Base-by-base conservation (phyloP, 2,797 vertebrate species). In the Tapirus indicus region DNA sequence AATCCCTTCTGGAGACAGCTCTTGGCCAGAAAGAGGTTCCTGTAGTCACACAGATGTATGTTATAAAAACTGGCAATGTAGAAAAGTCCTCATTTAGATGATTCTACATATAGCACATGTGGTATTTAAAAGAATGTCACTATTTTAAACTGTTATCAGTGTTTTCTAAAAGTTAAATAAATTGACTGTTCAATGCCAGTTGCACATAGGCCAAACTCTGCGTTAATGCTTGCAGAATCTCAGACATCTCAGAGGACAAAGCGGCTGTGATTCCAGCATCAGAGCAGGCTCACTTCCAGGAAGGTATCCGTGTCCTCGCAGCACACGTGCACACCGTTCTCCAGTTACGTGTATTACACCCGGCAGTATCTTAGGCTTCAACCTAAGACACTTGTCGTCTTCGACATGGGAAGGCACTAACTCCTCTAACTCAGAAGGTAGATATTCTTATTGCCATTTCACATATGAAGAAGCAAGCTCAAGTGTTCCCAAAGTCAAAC, bases 161-260 rank as follows among this genome's bases (percentile, higher is more conserved):
- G 66, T 83, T 85, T 82, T 77, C 74, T 85, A 72, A 91, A 91
- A 91, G 29, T 84, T 84, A 66, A 60, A 10, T 80, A 84, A 80
- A 29, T 18, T 16, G 25, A 93, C 56, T 29, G 14, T 44, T 85
- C 41, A 58, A n/a, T 49, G 25, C 35, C 27, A 72, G 44, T 29
- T 91, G 71, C 41, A 47, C 58, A 3, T 52, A 49, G 32, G 14
- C 79, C 78, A 83, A 44, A 27, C 4, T 87, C 20, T 18, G n/a
- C 12, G 11, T 66, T 78, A 58, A 91, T 41, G 44, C 68, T 72
- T 20, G 2, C 7, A 29, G 52, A 38, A 32, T 77, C 52, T 93
- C 35, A 60, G 68, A 17, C 25, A 49, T 23, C 54, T 49, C 27
- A 47, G 16, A 60, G 60, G n/a, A 62, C 23, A 62, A 80, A 88